Conservation (phyloP, 1,140 invertebrate species). For the Choristoneura fumiferana region DNA sequence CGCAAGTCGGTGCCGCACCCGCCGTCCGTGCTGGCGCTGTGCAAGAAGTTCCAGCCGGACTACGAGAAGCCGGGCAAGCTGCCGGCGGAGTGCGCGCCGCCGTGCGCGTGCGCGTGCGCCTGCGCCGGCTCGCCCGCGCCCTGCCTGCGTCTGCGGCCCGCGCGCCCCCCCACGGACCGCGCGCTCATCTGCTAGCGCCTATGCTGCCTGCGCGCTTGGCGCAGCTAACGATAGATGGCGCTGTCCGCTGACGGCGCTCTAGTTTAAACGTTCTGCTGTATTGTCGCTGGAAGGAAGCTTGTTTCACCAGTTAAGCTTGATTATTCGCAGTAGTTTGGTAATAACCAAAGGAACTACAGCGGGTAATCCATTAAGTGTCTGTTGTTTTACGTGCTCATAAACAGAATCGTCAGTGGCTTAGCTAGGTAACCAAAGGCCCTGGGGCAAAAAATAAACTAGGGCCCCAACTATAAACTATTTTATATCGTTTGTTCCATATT, state of each 20-base stretch:
- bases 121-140: background rate
- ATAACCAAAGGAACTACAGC: too few relatives aligned
- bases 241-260: constrained; percentile 23
- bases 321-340: too few relatives aligned
- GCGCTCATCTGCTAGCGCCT: constrained; percentile 35
- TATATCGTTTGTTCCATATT: too few relatives aligned
- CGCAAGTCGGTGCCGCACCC: constrained; percentile 68
- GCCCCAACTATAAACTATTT: too few relatives aligned
- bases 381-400: too few relatives aligned
- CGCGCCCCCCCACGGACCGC: background rate
- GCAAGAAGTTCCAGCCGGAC: constrained; percentile 76
- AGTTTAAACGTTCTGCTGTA: too few relatives aligned
- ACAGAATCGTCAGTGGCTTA: too few relatives aligned
- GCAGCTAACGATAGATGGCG: constrained; percentile 22
- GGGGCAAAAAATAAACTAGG: too few relatives aligned
- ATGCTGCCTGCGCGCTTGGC: constrained; percentile 27
- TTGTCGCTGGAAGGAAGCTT: too few relatives aligned
- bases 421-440: too few relatives aligned
- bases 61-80: constrained; percentile 65
- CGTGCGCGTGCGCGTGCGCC: constrained; percentile 19
- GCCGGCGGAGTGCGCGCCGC: constrained; percentile 26
- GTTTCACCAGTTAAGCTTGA: too few relatives aligned
- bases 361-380: too few relatives aligned
- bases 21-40: constrained; percentile 71
- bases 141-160: constrained; percentile 30